Base-by-base conservation (phyloP, 2,888 invertebrate genomes). In the Monoplex corrugatus region DNA sequence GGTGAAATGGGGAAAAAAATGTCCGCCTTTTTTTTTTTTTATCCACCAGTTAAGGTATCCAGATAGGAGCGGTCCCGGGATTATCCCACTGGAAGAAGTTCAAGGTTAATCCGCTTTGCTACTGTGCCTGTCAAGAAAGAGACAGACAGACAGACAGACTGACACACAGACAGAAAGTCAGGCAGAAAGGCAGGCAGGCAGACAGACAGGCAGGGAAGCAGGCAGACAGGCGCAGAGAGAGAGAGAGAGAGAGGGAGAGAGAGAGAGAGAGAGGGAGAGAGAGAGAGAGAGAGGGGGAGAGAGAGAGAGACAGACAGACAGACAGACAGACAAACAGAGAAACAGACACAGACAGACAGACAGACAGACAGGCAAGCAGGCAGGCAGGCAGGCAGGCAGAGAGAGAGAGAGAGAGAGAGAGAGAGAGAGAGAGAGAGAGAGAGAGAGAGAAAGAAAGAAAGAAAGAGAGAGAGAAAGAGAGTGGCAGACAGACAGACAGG, bases 181-280 rank as follows among this genome's bases (percentile, higher is more conserved):
- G 50, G 50, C 19, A 50, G 50, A 19, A 13, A 50, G 50, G 50
- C 19, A 50, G 50, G 50, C 19, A 50, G 50, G 50, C 19, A 50
- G 50, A 19, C 19, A 50, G 50, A 19, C 19, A n/a, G 68, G 23
- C 32, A 28, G 38, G 45, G 35, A 23, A n/a, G 75, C 32, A 10
- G 50, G n/a, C 40, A n/a, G 43, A 72, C 28, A 72, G 72, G 72
- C 40, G 50, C 40, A 87, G 75, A 78, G 78, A 87, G 78, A 87
- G 35, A 23, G 78, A 78, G 32, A 72, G 72, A 72, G 72, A 72
- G 72, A 72, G 72, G n/a, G 72, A 78, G 38, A 78, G 78, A 78
- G 35, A 38, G 38, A 78, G 78, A 78, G 78, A 78, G 10, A 78
- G 78, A 78, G 78, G n/a, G 38, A 38, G 8, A 38, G 80, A 80